Evolutionary conservation across 2,113 vertebrate species (phyloP).

Genomic region (Butastur rufipennis): DNA sequence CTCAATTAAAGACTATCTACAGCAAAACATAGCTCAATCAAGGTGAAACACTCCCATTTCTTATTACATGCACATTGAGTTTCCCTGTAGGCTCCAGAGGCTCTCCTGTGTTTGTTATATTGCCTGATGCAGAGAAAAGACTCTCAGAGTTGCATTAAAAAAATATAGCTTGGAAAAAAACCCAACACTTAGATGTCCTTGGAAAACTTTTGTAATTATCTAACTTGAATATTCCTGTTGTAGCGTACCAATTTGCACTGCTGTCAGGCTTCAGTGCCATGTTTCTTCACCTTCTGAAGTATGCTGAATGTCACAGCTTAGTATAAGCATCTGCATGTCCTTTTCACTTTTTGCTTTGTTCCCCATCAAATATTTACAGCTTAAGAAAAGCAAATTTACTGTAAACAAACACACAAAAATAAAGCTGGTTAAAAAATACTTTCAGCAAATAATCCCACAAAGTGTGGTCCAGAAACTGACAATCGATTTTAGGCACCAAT

Average conservation of each 20-base stretch:
- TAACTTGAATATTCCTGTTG: not conserved
- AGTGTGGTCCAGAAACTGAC: not conserved
- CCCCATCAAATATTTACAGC: conserved; percentile 6
- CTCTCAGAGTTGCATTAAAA: not conserved
- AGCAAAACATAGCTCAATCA: conserved; percentile 21
- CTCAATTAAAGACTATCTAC: conserved; percentile 7
- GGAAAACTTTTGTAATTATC: conserved; percentile 23
- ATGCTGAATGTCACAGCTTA: not conserved
- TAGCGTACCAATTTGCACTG: not conserved
- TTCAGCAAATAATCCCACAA: not conserved
- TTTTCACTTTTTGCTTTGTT: not conserved
- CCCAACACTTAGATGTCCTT: not conserved
- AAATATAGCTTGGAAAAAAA: not conserved
- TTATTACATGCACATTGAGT: not conserved
- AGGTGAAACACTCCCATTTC: not conserved
- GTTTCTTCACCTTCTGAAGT: not conserved
- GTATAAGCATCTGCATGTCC: not conserved
- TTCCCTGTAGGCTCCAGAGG: not conserved
- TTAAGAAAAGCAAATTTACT: conserved; percentile 6
- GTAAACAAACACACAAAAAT: not conserved
- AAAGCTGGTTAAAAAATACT: not conserved
- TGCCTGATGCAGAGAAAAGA: not conserved
- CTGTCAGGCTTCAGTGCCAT: not conserved
- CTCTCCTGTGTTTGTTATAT: not conserved
- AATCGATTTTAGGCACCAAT: not conserved